phyloP scores from a whole-genome alignment of 64 coral and sea anemone genomes.

The Actinia equina region DNA sequence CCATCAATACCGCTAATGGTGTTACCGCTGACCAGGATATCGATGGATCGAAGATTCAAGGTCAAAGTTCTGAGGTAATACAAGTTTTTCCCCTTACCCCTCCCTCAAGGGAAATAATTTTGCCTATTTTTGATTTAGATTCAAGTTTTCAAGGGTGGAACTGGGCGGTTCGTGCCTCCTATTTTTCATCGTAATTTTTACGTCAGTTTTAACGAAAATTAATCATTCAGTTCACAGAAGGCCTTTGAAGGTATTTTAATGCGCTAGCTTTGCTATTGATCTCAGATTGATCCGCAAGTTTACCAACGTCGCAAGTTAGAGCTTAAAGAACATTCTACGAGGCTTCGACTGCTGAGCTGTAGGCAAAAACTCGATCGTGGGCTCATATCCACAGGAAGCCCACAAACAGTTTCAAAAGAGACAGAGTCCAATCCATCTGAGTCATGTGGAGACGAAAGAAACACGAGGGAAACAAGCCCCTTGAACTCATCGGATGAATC shows the following conservation, averaged over 20 bases:
- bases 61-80: neutral
- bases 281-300: neutral
- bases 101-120: too few relatives aligned
- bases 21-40: neutral
- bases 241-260: neutral
- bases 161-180: too few relatives aligned
- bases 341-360: constrained; percentile 29
- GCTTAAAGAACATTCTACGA: constrained; percentile 29
- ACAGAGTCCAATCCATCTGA: neutral
- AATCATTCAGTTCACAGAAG: neutral
- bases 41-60: neutral
- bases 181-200: too few relatives aligned
- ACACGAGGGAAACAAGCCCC: neutral
- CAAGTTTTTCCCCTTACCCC: too few relatives aligned
- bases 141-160: too few relatives aligned
- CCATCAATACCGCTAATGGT: neutral
- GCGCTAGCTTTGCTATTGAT: neutral
- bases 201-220: too few relatives aligned
- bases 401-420: neutral
- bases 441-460: neutral
- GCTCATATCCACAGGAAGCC: neutral
- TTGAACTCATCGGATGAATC: neutral
- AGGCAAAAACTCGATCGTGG: constrained; percentile 18
- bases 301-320: neutral
- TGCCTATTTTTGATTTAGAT: too few relatives aligned